phyloP scores from a whole-genome alignment of 2,113 vertebrate genomes.

The Rhea americana region DNA sequence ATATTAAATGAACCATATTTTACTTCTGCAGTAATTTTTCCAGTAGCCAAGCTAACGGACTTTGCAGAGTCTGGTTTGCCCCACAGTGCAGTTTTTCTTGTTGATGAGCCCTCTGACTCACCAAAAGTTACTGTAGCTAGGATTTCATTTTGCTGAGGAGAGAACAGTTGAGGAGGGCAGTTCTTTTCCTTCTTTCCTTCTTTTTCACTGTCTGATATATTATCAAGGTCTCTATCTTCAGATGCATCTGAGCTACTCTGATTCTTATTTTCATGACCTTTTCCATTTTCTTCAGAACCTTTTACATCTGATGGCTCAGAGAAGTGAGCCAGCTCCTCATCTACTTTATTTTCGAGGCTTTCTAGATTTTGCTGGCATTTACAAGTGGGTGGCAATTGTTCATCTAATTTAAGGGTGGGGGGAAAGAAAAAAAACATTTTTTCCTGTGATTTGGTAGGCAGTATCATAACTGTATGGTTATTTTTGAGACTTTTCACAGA shows the following conservation, averaged over 20 bases:
- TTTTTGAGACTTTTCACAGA: not conserved
- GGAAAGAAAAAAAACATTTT: not conserved
- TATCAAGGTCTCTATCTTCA: slow-evolving; percentile 46
- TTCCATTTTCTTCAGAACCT: slow-evolving; percentile 66
- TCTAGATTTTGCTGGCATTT: slow-evolving; percentile 58
- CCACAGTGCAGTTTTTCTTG: slow-evolving; percentile 69
- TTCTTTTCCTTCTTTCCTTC: slow-evolving; percentile 43
- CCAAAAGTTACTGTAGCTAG: slow-evolving; percentile 75
- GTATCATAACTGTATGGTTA: not conserved
- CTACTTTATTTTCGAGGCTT: slow-evolving; percentile 57
- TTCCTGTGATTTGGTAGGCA: not conserved
- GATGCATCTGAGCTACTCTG: slow-evolving; percentile 46
- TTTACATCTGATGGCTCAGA: slow-evolving; percentile 4
- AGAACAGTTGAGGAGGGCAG: not conserved
- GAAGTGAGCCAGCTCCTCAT: slow-evolving; percentile 21
- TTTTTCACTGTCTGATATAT: slow-evolving; percentile 50
- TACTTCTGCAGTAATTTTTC: slow-evolving; percentile 73
- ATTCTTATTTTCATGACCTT: slow-evolving; percentile 41
- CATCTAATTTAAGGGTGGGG: slow-evolving; percentile 57
- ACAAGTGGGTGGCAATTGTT: slow-evolving; percentile 52
- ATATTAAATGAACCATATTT: slow-evolving; percentile 69
- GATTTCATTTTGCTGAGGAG: slow-evolving; percentile 52
- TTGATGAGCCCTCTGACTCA: slow-evolving; percentile 50
- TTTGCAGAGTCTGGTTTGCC: slow-evolving; percentile 41
- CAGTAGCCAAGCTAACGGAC: not conserved